Conservation (phyloP, 2,888 invertebrate species). For the Aproaerema taeniolella region DNA sequence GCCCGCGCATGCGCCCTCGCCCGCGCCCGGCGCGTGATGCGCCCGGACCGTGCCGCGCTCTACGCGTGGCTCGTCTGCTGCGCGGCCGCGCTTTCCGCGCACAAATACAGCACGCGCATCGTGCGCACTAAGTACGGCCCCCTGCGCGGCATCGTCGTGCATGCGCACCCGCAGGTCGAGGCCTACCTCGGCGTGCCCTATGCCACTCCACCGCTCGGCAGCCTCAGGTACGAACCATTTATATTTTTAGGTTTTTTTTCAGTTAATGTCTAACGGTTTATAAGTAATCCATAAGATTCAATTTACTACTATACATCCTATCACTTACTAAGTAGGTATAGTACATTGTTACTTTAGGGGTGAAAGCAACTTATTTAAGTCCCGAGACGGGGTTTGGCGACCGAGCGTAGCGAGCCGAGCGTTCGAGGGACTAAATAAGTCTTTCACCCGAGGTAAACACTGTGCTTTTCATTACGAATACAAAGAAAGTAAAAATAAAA, state of each 20-base stretch:
- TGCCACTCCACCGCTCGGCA: slow-evolving; percentile 93
- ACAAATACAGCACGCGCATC: slow-evolving; percentile 88
- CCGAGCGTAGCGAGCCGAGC: too few relatives aligned
- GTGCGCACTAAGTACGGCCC: slow-evolving; percentile 94
- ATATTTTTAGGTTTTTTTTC: too few relatives aligned
- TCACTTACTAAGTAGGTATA: too few relatives aligned
- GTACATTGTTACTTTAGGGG: too few relatives aligned
- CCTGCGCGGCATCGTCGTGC: slow-evolving; percentile 89
- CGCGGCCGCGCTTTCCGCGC: slow-evolving; percentile 77
- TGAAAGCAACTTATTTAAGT: too few relatives aligned
- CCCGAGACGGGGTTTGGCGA: too few relatives aligned
- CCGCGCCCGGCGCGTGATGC: slow-evolving; percentile 65
- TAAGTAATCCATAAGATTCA: too few relatives aligned
- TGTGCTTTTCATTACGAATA: too few relatives aligned
- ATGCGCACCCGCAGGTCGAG: slow-evolving; percentile 89
- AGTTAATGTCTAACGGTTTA: too few relatives aligned
- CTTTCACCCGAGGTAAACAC: too few relatives aligned
- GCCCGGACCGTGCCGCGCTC: slow-evolving; percentile 72
- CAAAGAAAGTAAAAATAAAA: too few relatives aligned
- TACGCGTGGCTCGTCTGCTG: slow-evolving; percentile 76
- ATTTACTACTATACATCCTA: not conserved
- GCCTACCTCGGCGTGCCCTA: slow-evolving; percentile 96
- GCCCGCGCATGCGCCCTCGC: slow-evolving; percentile 41
- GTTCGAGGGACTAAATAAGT: too few relatives aligned
- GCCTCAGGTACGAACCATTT: slow-evolving; percentile 81